Evolutionary conservation across 1,140 invertebrate species (phyloP).

Genomic region (Xylocopa sonorina): DNA sequence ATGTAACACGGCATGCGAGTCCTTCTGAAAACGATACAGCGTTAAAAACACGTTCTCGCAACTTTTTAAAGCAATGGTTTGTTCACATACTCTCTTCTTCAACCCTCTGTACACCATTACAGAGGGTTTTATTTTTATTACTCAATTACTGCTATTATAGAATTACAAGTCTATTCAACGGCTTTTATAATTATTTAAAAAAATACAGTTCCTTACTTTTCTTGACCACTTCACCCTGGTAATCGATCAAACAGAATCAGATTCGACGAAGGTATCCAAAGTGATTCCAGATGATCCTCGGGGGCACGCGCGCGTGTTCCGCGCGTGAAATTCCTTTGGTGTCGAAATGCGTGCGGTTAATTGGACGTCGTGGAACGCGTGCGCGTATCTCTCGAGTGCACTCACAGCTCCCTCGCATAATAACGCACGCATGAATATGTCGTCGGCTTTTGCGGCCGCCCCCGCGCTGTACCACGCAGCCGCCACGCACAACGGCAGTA

Average conservation of each 20-base stretch:
- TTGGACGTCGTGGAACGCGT: conserved; percentile 63
- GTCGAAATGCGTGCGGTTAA: conserved; percentile 61
- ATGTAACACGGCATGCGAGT: no score
- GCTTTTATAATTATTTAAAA: no score
- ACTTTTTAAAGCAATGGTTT: no score
- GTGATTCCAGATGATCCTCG: conserved; percentile 2
- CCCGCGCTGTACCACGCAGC: conserved; percentile 14
- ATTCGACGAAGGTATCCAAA: background rate
- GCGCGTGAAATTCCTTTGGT: conserved; percentile 60
- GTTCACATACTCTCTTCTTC: no score
- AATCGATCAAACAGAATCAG: background rate
- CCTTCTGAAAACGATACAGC: no score
- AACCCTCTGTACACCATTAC: no score
- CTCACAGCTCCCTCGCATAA: conserved; percentile 65
- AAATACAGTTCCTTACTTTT: no score
- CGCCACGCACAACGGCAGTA: conserved; percentile 42
- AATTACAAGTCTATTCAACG: no score
- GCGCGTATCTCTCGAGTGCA: conserved; percentile 67
- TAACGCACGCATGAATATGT: conserved; percentile 70
- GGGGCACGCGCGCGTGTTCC: background rate
- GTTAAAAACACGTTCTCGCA: no score
- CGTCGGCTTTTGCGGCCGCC: conserved; percentile 61
- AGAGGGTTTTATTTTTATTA: no score
- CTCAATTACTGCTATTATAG: no score
- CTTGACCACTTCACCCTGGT: no score